These are phyloP conservation scores for Chelonia mydas DNA, from an alignment of 2,797 vertebrate species.

Conservation along the genomic window DNA sequence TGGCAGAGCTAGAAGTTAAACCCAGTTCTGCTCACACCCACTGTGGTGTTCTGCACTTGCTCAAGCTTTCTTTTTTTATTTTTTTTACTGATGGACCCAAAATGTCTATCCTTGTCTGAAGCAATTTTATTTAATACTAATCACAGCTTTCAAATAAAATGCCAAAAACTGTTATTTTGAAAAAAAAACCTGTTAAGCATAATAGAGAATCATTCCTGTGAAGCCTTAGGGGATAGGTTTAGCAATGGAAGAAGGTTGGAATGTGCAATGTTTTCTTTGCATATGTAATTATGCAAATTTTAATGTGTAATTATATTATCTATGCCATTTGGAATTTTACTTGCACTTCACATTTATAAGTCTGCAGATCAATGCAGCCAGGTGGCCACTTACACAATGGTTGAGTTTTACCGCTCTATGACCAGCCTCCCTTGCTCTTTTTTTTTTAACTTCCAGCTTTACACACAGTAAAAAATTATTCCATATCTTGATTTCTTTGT, in stretches of 20 bases:
- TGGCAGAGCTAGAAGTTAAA: neutral
- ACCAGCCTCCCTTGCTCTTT: neutral
- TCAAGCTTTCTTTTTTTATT: neutral
- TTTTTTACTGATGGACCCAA: neutral
- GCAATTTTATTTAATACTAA: constrained; percentile 35
- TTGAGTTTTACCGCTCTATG: neutral
- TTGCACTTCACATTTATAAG: constrained; percentile 14
- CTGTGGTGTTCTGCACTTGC: neutral
- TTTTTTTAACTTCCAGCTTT: constrained; percentile 2
- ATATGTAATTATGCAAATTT: constrained; percentile 12
- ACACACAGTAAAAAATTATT: neutral
- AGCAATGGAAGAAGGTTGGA: neutral
- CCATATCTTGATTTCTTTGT: neutral
- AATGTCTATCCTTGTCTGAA: constrained; percentile 29
- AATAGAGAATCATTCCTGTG: constrained; percentile 19
- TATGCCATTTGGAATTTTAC: neutral
- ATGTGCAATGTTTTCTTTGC: neutral
- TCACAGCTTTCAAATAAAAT: constrained; percentile 26
- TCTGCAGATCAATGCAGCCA: neutral
- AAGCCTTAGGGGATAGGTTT: constrained; percentile 16
- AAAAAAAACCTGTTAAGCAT: constrained; percentile 8
- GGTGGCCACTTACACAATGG: neutral
- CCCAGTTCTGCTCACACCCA: neutral
- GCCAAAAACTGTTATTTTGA: constrained; percentile 27
- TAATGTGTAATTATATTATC: constrained; percentile 34